Conservation (phyloP, 2,888 invertebrate species). For the Diadegma fenestrale region DNA sequence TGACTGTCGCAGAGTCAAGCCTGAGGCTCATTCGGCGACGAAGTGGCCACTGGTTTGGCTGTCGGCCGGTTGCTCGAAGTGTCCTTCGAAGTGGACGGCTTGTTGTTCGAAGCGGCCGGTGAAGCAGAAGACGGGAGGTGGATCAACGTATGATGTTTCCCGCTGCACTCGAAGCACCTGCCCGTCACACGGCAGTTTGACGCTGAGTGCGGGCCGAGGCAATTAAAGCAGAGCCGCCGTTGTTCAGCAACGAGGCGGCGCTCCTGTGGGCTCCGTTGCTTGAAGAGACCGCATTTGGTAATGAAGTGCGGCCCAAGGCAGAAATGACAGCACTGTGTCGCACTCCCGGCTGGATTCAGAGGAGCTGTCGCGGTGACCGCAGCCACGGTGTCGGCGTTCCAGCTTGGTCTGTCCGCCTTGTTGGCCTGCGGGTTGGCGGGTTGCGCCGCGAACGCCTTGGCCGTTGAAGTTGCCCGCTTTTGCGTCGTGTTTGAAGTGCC, state of each 20-base stretch:
- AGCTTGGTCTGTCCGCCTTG: not conserved
- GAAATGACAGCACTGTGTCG: not conserved
- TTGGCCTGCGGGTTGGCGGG: not conserved
- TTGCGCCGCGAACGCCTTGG: not conserved
- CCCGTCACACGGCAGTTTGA: not conserved
- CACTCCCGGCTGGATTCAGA: not conserved
- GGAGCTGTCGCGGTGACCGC: not conserved
- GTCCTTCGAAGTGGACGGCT: not conserved
- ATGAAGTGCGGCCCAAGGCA: conserved; percentile 23
- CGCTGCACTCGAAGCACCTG: conserved; percentile 2
- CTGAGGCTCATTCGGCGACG: conserved; percentile 24
- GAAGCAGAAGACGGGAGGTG: not conserved
- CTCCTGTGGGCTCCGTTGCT: not conserved
- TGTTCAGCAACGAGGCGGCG: not conserved
- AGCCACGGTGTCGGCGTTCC: not conserved
- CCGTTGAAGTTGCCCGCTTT: not conserved
- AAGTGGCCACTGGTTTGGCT: conserved; percentile 5
- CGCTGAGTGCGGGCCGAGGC: conserved; percentile 22
- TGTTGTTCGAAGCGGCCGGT: not conserved
- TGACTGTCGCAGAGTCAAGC: conserved; percentile 4
- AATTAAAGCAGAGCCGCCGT: conserved; percentile 29
- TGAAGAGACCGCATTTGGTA: not conserved
- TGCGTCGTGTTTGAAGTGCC: not conserved
- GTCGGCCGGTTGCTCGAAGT: not conserved
- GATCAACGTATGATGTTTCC: conserved; percentile 22